Base-by-base conservation (phyloP, 2,797 vertebrate species). In the Heteromormyrus szaboi region DNA sequence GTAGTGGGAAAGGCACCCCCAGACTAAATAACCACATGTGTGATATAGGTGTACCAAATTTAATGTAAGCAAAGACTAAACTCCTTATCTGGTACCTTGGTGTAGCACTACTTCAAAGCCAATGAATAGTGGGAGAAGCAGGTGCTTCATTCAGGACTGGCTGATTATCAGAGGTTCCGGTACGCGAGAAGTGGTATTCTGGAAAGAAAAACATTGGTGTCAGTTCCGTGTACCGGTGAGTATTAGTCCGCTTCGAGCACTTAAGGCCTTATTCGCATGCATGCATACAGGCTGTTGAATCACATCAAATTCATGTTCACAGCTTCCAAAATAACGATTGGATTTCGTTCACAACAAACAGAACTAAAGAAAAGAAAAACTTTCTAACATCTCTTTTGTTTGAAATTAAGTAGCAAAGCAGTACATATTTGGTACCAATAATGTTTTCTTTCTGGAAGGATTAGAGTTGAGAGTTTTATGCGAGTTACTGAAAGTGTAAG, bases 321-420 rank as follows among this genome's bases (percentile, higher is more conserved):
- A 44, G 37, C 37, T 19, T 41, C 37, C 37, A 88, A 92, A 91
- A 53, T 83, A 81, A 14, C 92, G 48, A 48, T 51, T 29, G 89
- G 90, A 91, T 87, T 92, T 92, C 89, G 88, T 89, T 91, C 86
- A 90, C 19, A 85, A 90, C 88, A 89, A 62, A 90, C 91, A 89
- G 59, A 33, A 2, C 87, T 88, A 53, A 54, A 17, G 1, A 46
- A 87, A 68, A 46, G 14, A 37, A 41, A 50, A 46, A 84, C 19
- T 3, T 17, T 44, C 59, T 72, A n/a, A 62, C 53, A 56, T 84
- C 91, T 91, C 91, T 90, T 88, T 91, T 90, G 89, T 90, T 92
- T 90, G 90, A 92, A 92, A 93, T 95, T 95, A 94, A 94, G 93
- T 94, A 94, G 92, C 92, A 94, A 94, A 93, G 92, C 92, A 94